A percentile compares a stretch with the other conserved stretches of the same genome.
phyloP scores from a whole-genome alignment of 2,113 vertebrate genomes.

The Vulpes vulpes region DNA sequence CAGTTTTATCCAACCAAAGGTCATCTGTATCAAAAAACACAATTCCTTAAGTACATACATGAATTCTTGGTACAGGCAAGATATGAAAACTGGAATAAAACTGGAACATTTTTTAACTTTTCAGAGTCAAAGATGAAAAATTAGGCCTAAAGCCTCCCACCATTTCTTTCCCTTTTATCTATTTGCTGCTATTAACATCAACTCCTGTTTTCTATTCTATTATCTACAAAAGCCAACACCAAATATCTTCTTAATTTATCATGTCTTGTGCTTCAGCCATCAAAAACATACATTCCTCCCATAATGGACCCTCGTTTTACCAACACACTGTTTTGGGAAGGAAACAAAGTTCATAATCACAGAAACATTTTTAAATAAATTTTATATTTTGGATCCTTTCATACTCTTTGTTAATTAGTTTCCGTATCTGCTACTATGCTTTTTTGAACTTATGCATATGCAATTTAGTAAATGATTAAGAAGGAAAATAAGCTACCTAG shows the following conservation, averaged over 20 bases:
- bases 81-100: background rate
- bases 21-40: background rate
- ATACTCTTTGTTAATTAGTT: conserved; percentile 7
- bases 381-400: conserved; percentile 8
- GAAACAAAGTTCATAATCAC: conserved; percentile 43
- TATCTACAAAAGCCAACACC: background rate
- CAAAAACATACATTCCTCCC: background rate
- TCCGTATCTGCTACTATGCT: background rate
- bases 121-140: conserved; percentile 38
- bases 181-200: background rate
- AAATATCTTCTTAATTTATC: conserved; percentile 4
- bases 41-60: background rate
- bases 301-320: background rate
- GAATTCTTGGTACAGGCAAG: background rate
- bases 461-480: conserved; percentile 1
- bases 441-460: background rate
- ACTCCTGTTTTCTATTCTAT: background rate
- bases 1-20: background rate
- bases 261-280: background rate
- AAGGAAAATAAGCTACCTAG: conserved; percentile 31
- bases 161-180: background rate
- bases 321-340: background rate
- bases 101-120: background rate
- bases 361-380: conserved; percentile 28
- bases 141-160: background rate